A percentile compares a stretch with the other conserved stretches of the same genome.
phyloP scores from a whole-genome alignment of 2,797 vertebrate species.

The Strix occidentalis region DNA sequence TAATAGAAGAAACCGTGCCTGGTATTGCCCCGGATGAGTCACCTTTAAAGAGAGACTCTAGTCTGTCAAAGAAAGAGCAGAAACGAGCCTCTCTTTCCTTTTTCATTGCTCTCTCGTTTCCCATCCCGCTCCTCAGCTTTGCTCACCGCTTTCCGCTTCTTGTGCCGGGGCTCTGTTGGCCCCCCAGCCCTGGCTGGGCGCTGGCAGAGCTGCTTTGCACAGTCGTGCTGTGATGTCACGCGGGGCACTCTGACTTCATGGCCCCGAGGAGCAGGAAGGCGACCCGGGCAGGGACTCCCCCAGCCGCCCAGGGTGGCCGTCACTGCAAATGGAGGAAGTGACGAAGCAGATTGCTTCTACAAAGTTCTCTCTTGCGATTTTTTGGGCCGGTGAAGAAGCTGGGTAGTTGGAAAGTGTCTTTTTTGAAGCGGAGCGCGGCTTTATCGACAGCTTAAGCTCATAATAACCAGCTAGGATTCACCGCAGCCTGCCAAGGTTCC shows the following conservation, averaged over 20 bases:
- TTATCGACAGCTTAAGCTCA: not conserved
- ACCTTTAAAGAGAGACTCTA: slow-evolving; percentile 7
- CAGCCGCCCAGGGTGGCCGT: not conserved
- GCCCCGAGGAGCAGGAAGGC: not conserved
- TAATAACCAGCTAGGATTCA: not conserved
- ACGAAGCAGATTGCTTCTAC: not conserved
- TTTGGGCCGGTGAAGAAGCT: not conserved
- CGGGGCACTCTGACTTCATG: not conserved
- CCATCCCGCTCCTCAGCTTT: not conserved
- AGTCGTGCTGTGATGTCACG: not conserved
- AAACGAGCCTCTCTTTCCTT: not conserved
- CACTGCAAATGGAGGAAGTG: not conserved
- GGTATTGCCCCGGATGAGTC: slow-evolving; percentile 51
- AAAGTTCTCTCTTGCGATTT: not conserved
- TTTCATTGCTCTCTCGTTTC: not conserved
- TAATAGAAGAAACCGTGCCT: slow-evolving; percentile 26
- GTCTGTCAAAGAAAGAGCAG: slow-evolving; percentile 1
- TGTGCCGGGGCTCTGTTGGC: rapidly evolving
- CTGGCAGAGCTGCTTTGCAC: not conserved
- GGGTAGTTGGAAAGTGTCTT: not conserved
- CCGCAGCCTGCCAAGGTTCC: not conserved
- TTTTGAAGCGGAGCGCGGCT: not conserved
- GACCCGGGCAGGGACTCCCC: not conserved
- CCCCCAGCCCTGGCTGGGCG: not conserved
- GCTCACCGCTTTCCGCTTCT: not conserved